Evolutionary conservation across 2,113 vertebrate species (phyloP).

Genomic region (Chloroceryle aenea): DNA sequence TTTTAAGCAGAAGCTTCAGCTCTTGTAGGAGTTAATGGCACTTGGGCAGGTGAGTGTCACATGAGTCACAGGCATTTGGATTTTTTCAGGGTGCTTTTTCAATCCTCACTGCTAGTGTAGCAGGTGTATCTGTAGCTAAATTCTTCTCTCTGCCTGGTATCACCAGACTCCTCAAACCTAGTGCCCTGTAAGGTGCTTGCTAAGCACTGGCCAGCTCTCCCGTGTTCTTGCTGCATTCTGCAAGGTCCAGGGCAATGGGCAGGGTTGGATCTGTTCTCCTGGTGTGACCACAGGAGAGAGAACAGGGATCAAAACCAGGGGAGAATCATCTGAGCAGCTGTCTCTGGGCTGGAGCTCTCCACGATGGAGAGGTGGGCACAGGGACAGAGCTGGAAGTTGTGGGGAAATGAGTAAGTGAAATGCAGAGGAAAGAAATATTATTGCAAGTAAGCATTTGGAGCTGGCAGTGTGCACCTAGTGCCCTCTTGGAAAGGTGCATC

Average conservation of each 20-base stretch:
- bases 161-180: neutral
- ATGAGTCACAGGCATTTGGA: neutral
- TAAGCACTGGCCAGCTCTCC: neutral
- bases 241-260: neutral
- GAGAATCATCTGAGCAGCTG: fast-evolving
- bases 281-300: neutral
- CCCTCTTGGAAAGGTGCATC: constrained; percentile 27
- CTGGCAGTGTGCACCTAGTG: neutral
- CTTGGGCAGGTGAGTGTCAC: neutral
- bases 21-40: neutral
- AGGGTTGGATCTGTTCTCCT: neutral
- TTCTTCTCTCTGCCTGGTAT: fast-evolving
- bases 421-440: neutral
- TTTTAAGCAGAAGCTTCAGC: neutral
- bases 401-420: neutral
- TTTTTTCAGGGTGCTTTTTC: neutral
- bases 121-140: neutral
- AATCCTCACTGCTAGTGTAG: neutral
- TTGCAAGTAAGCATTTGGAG: neutral
- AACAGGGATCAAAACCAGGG: neutral
- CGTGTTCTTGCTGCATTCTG: neutral
- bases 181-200: neutral
- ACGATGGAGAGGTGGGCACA: neutral
- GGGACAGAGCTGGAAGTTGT: neutral
- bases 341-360: neutral